phyloP scores from a whole-genome alignment of 2,797 vertebrate genomes.

The Poecilia gillii region DNA sequence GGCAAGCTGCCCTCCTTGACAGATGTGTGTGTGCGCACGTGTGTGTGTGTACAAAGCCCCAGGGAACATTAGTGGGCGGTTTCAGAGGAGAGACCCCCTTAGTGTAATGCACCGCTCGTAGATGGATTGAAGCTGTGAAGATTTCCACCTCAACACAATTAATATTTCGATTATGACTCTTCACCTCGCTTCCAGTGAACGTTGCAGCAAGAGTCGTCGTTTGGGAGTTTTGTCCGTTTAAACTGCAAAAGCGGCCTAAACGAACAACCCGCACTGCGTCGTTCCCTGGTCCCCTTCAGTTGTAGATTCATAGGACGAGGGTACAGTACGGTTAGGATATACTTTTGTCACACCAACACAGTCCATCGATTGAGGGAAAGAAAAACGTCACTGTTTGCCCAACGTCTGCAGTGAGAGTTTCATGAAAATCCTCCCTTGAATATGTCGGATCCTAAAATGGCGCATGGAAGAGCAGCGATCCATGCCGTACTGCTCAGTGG shows the following conservation, averaged over 20 bases:
- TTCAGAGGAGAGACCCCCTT: slow-evolving; percentile 55
- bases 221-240: background rate
- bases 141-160: slow-evolving; percentile 47
- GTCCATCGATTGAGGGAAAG: background rate
- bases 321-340: background rate
- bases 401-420: background rate
- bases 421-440: background rate
- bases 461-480: background rate
- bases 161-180: slow-evolving; percentile 67
- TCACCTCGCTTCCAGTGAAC: background rate
- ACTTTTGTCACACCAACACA: background rate
- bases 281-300: background rate
- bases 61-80: slow-evolving; percentile 43
- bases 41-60: slow-evolving; percentile 63
- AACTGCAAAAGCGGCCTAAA: background rate
- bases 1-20: slow-evolving; percentile 62
- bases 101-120: slow-evolving; percentile 69
- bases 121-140: slow-evolving; percentile 59
- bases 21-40: slow-evolving; percentile 61
- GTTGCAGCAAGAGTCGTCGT: too few relatives aligned
- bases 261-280: background rate
- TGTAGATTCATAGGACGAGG: background rate
- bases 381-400: background rate
- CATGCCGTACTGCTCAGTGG: background rate
- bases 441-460: background rate